A percentile compares a stretch with the other conserved stretches of the same genome.
Evolutionary conservation across 2,113 vertebrate genomes (phyloP).

Genomic region (Lathamus discolor): DNA sequence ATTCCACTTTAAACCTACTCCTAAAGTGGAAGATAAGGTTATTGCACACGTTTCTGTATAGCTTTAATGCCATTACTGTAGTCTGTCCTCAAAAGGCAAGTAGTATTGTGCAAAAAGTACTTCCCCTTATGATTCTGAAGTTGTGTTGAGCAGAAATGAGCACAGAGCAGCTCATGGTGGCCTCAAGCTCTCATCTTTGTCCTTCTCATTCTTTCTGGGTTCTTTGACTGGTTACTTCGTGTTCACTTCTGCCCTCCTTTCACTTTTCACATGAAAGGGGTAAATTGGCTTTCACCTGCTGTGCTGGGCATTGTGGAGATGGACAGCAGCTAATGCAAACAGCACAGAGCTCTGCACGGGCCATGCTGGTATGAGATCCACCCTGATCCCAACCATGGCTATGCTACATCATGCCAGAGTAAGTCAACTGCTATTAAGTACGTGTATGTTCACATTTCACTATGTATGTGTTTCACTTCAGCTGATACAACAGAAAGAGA

Average conservation of each 20-base stretch:
- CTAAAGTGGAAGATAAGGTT: background rate
- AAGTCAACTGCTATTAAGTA: background rate
- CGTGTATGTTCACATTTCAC: background rate
- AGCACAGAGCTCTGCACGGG: background rate
- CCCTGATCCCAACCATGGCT: background rate
- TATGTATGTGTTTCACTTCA: background rate
- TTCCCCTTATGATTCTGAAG: background rate
- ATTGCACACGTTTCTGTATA: background rate
- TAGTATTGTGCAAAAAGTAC: background rate
- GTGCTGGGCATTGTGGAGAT: fast-evolving
- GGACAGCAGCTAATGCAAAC: background rate
- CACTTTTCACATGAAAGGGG: background rate
- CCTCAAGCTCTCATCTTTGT: background rate
- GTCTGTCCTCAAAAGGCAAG: background rate
- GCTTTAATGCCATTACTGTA: background rate
- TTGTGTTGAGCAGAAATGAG: background rate
- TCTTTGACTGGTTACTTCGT: background rate
- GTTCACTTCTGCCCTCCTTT: background rate
- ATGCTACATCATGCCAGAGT: background rate
- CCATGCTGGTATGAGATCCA: background rate
- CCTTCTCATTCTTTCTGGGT: background rate
- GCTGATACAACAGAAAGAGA: background rate
- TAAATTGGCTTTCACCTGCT: background rate
- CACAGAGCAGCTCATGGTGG: background rate
- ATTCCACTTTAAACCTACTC: background rate